Percentiles rank a stretch among this genome's conserved stretches.
Conservation (phyloP, 2,113 vertebrate species). For the Plecotus auritus region DNA sequence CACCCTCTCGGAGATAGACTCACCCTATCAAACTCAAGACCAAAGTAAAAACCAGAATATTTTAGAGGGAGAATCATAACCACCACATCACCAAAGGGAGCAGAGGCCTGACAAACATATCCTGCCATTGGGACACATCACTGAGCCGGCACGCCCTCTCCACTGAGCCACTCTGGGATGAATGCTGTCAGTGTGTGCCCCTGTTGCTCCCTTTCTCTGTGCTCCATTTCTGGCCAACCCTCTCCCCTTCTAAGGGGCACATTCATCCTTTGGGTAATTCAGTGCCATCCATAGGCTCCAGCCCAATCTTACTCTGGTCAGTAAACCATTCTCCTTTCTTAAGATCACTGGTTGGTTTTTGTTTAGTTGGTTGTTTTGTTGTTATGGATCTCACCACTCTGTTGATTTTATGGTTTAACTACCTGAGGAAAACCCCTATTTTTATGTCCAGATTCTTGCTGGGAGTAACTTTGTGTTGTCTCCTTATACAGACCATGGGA, state of each 20-base stretch:
- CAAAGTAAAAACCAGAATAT: background rate
- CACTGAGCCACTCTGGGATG: background rate
- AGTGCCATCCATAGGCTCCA: background rate
- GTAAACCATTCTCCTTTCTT: background rate
- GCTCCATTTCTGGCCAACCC: background rate
- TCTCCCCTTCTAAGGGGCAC: background rate
- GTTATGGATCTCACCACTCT: background rate
- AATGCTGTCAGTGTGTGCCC: background rate
- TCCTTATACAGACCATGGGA: background rate
- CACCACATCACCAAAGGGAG: background rate
- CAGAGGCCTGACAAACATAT: background rate
- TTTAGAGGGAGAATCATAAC: background rate
- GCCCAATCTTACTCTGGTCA: background rate
- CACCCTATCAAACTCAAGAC: background rate
- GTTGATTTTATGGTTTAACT: conserved; percentile 1
- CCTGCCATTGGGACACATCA: background rate
- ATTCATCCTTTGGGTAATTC: background rate
- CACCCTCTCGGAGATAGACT: background rate
- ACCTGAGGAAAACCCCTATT: background rate
- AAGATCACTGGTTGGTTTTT: background rate
- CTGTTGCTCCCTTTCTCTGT: background rate
- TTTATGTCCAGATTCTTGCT: background rate
- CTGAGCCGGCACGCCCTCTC: background rate
- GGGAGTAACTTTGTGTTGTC: background rate
- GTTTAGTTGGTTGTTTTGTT: background rate